A percentile compares a stretch with the other conserved stretches of the same genome.
phyloP scores from a whole-genome alignment of 1,140 invertebrate genomes.

The Trichomalopsis sarcophagae region DNA sequence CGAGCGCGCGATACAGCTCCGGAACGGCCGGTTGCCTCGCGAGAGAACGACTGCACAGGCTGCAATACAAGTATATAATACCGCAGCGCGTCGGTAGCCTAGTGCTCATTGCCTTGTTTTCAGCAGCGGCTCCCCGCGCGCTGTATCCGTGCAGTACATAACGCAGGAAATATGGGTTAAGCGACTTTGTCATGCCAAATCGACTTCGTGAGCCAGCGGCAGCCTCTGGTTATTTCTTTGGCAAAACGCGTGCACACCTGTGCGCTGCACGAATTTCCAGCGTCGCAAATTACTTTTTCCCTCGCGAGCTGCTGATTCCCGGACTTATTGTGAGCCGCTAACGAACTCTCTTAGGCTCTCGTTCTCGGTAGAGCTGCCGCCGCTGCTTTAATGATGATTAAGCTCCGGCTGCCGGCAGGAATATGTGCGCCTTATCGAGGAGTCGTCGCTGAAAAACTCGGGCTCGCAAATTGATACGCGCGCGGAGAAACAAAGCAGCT shows the following conservation, averaged over 20 bases:
- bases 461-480: no score
- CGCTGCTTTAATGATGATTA: neutral
- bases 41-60: no score
- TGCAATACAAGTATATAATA: neutral
- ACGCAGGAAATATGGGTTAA: neutral
- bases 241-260: neutral
- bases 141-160: neutral
- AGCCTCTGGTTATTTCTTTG: neutral
- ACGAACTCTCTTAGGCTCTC: neutral
- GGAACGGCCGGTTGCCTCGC: no score
- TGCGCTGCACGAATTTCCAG: neutral
- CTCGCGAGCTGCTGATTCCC: neutral
- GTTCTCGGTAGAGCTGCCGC: neutral
- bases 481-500: no score
- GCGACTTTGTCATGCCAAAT: conserved; percentile 1
- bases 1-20: no score
- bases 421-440: neutral
- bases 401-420: neutral
- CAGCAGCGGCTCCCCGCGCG: neutral
- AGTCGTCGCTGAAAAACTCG: no score
- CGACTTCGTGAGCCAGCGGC: neutral
- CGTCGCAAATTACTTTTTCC: conserved; percentile 3
- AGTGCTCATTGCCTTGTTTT: neutral
- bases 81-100: no score
- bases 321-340: neutral